Conservation (phyloP, 2,888 invertebrate genomes). For the Ptychoptera albimana region DNA sequence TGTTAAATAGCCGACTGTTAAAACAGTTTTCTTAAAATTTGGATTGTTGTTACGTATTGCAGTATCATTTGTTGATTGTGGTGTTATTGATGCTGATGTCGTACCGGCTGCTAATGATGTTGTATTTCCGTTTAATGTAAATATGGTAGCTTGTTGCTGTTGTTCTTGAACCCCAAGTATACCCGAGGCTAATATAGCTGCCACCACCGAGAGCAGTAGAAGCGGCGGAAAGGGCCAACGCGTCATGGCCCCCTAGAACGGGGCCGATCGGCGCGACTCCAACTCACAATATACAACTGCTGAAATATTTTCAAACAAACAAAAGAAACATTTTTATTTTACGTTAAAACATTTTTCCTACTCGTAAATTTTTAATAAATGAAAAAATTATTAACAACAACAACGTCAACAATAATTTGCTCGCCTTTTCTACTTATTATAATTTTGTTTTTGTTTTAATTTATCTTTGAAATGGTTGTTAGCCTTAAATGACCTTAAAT, state of each 20-base stretch:
- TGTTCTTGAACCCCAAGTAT: conserved; percentile 23
- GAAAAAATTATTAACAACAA: background rate
- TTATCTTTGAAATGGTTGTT: too few relatives aligned
- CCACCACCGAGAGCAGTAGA: conserved; percentile 48
- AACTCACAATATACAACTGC: conserved; percentile 33
- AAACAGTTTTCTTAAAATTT: conserved; percentile 31
- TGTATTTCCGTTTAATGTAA: too few relatives aligned
- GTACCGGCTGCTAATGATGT: too few relatives aligned
- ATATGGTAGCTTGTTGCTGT: conserved; percentile 10
- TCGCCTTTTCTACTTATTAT: background rate
- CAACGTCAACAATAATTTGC: background rate
- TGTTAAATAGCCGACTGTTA: conserved; percentile 76
- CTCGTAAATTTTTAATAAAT: background rate
- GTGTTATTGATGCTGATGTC: too few relatives aligned
- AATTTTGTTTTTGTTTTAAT: too few relatives aligned
- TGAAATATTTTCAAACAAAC: conserved; percentile 17
- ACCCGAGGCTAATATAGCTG: conserved; percentile 34
- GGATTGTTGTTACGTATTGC: background rate
- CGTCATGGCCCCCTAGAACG: conserved; percentile 34
- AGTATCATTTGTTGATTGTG: too few relatives aligned
- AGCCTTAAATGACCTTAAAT: too few relatives aligned
- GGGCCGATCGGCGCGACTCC: conserved; percentile 46
- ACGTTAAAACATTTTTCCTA: too few relatives aligned
- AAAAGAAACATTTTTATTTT: background rate
- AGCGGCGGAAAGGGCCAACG: conserved; percentile 38